These are phyloP conservation scores for Trachelus troglodyta DNA, from an alignment of 2,888 invertebrate genomes.

Conservation along the genomic window DNA sequence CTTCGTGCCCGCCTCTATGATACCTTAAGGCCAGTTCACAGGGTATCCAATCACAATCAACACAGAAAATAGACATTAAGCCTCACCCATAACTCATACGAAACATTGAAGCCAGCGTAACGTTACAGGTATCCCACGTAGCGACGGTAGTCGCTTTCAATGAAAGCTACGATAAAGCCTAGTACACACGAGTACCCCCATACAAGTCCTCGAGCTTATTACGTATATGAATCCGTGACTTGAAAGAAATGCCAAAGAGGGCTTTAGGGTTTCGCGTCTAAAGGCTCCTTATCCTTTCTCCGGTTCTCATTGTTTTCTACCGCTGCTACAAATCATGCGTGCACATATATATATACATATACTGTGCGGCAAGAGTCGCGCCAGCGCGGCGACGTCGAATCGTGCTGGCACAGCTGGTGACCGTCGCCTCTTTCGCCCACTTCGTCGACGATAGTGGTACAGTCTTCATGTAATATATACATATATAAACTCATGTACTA, in stretches of 20 bases:
- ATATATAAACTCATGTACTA: background rate
- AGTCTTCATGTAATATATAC: background rate
- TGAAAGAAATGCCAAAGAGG: background rate
- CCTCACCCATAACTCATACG: background rate
- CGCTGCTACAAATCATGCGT: background rate
- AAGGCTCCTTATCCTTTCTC: background rate
- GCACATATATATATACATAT: background rate
- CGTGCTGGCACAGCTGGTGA: slow-evolving; percentile 47
- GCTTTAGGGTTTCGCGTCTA: background rate
- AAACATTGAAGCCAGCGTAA: background rate
- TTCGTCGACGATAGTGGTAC: slow-evolving; percentile 23
- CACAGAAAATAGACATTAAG: background rate
- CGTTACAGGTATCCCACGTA: background rate
- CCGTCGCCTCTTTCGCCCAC: slow-evolving; percentile 42
- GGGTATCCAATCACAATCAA: background rate
- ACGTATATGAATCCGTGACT: background rate
- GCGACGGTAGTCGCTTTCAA: background rate
- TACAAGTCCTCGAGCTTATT: background rate
- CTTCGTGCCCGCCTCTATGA: no score
- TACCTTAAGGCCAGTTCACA: background rate
- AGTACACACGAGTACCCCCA: background rate
- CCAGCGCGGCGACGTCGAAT: slow-evolving; percentile 37
- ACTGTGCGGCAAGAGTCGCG: slow-evolving; percentile 34
- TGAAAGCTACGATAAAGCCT: background rate
- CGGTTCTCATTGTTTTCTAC: background rate